These are phyloP conservation scores for Paratilapia polleni DNA, from an alignment of 2,113 vertebrate genomes.

Conservation along the genomic window DNA sequence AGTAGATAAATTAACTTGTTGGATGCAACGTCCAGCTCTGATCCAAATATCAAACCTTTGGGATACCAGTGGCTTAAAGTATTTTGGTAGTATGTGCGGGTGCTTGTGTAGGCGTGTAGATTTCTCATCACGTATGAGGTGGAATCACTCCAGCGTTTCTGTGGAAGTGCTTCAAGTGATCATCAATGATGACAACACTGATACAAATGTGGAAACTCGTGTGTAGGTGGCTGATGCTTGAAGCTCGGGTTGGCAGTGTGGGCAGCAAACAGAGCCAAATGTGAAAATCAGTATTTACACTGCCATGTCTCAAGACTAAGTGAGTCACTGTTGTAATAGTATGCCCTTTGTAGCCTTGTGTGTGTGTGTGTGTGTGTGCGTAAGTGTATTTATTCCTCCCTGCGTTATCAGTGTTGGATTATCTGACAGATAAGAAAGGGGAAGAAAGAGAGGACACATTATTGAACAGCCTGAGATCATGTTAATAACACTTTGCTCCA, in stretches of 20 bases:
- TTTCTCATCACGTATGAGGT: background rate
- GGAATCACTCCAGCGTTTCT: background rate
- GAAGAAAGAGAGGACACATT: background rate
- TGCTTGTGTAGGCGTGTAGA: background rate
- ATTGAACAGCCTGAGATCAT: background rate
- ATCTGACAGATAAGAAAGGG: background rate
- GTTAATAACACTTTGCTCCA: background rate
- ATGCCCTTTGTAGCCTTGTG: constrained; percentile 12
- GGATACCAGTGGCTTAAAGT: background rate
- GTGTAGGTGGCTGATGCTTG: constrained; percentile 22
- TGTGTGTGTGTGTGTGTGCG: background rate
- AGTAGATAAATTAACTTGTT: background rate
- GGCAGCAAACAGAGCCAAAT: constrained; percentile 11
- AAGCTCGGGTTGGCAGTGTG: constrained; percentile 7
- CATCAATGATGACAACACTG: background rate
- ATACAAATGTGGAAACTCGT: background rate
- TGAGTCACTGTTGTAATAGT: constrained; percentile 51
- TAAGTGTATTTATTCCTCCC: background rate
- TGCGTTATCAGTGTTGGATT: constrained; percentile 10
- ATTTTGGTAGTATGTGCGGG: background rate
- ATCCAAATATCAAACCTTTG: background rate
- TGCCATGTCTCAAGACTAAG: constrained; percentile 30
- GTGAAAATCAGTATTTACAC: constrained; percentile 57
- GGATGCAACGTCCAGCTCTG: background rate
- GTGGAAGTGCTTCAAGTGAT: background rate